Base-by-base conservation (phyloP, 2,888 invertebrate species). In the Chelonus formosanus region DNA sequence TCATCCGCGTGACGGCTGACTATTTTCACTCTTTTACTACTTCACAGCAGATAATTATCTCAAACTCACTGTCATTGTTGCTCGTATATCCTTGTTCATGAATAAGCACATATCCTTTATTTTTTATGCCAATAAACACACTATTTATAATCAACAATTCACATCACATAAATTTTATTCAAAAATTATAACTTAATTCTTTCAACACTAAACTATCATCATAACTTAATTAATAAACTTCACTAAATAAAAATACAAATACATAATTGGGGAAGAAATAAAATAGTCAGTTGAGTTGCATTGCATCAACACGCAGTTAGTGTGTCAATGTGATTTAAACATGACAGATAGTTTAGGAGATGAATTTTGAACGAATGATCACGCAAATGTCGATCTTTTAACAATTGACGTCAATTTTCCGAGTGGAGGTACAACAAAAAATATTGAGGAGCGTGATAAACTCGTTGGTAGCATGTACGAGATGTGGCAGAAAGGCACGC, bases 401-500 rank as follows among this genome's bases (percentile, higher is more conserved):
- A 10, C 47, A 47, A 57, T 45, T 8, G 34, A 57, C 45, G 43
- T 36, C 6, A 56, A 6, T 45, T 3, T 3, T 3, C 3, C 45
- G 5, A 6, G 6, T 20, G 31, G 31, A 45, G 7, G n/a, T n/a
- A 45, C 45, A 7, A 5, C 34, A 20, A 55, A 44, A 62, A 54
- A 56, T n/a, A 47, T 10, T 44, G 7, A 20, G 10, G 31, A 47
- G 48, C 52, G 44, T 32, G 56, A 64, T 64, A 64, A 64, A 64
- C 57, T 58, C 52, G 64, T 63, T 35, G 50, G 32, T 57, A 64
- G 58, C 64, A 52, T 52, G 64, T 52, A 57, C 64, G 44, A 52
- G 52, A 44, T 53, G 58, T 53, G 45, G 58, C 64, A 58, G 55
- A 65, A 60, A 44, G 65, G 55, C 60, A 65, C 65, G 59, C 55